Conservation (phyloP, 2,797 vertebrate genomes). For the Lophotriccus pileatus region DNA sequence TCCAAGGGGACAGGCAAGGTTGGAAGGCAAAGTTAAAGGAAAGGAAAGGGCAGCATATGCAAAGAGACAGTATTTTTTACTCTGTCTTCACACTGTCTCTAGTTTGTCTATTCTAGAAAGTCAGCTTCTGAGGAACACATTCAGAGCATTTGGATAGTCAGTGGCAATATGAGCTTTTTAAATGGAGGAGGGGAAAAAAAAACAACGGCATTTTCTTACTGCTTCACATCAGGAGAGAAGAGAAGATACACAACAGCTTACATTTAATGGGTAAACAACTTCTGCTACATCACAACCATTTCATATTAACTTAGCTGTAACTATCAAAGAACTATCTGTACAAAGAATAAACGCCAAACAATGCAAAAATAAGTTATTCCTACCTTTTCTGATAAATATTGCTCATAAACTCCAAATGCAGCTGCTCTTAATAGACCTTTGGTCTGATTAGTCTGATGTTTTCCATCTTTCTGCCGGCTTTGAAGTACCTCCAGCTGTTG, state of each 20-base stretch:
- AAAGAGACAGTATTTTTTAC: background rate
- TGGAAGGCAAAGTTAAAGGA: background rate
- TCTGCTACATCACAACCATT: background rate
- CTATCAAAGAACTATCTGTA: background rate
- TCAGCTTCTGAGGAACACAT: background rate
- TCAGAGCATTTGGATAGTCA: background rate
- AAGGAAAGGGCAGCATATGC: background rate
- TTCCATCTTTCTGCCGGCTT: slow-evolving; percentile 88
- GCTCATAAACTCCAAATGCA: slow-evolving; percentile 93
- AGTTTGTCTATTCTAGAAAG: background rate
- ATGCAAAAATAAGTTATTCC: background rate
- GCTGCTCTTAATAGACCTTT: slow-evolving; percentile 93
- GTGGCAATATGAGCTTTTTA: background rate
- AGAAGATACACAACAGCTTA: background rate
- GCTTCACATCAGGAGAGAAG: background rate
- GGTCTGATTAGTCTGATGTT: slow-evolving; percentile 89
- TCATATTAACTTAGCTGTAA: background rate
- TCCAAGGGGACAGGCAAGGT: fast-evolving
- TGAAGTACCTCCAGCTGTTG: slow-evolving; percentile 94
- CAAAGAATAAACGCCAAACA: background rate
- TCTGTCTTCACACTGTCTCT: background rate
- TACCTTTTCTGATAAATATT: slow-evolving; percentile 99
- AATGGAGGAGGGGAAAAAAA: background rate
- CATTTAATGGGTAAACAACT: background rate
- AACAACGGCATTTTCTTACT: background rate